Evolutionary conservation across 1,140 invertebrate genomes (phyloP), one percentile per base, ranked within the genome.

Genomic region (Neomicropteryx cornuta): DNA sequence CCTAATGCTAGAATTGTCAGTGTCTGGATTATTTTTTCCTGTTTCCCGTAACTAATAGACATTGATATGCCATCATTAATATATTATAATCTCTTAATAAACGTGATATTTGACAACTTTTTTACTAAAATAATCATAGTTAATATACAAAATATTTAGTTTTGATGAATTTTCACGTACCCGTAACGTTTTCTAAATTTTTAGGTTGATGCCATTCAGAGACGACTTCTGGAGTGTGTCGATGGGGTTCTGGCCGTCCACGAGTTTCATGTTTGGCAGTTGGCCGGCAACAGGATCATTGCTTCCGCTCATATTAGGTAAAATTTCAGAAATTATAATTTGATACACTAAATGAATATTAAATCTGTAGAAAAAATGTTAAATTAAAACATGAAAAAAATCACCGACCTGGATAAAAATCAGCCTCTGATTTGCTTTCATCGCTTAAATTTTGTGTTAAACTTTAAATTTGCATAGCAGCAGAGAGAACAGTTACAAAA

Each of bases 181-280:
- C n/a, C n/a, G n/a, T n/a, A n/a, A n/a, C n/a, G n/a, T n/a, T n/a
- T n/a, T n/a, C n/a, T n/a, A n/a, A n/a, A 5, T 21, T 46, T 30
- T 36, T 39, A 78, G 74, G 83, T 93, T 30, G 85, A 90, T 58
- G 84, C 80, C 24, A 87, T 94, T 47, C 86, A 93, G 52, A 76
- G 81, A 43, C 73, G 83, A 31, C 60, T 94, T n/a, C 52, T 91
- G 20, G 77, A 83, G 48, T 89, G 81, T 58, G 83, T 93, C 8
- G 88, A 93, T 51, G 88, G 88, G 2, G 87, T 94, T 11, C 60
- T 93, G 30, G 87, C 89, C 2, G 87, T 95, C 16, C 91, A 95
- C 50, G 90, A 95, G 60, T 92, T 95, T 55, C 90, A 94, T 53
- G 87, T 94, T 2, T 94, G 90, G 90, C 87, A 92, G 60, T 68